Conservation (phyloP, 2,888 invertebrate genomes). For the Parnassius orleans region DNA sequence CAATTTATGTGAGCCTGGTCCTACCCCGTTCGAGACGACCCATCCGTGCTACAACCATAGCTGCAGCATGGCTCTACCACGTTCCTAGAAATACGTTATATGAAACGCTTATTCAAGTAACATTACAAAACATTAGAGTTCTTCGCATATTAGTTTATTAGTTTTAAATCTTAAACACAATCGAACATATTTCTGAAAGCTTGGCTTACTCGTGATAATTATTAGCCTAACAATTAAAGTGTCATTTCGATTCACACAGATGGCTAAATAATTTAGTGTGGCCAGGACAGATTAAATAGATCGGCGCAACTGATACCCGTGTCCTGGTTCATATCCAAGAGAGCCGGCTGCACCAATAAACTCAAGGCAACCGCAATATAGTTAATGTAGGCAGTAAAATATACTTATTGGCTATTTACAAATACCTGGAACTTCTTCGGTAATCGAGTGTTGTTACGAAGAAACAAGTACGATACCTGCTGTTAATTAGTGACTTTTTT, state of each 20-base stretch:
- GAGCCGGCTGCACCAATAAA: slow-evolving; percentile 11
- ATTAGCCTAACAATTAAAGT: neutral
- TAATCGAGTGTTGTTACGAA: neutral
- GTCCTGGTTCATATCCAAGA: slow-evolving; percentile 5
- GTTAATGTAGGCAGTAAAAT: slow-evolving; percentile 26
- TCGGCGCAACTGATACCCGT: slow-evolving; percentile 11
- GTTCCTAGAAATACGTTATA: too few species aligned
- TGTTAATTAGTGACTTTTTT: too few species aligned
- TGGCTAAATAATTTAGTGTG: neutral
- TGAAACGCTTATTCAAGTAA: too few species aligned
- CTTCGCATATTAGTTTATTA: too few species aligned
- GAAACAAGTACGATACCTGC: too few species aligned
- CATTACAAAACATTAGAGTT: too few species aligned
- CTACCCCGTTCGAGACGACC: too few species aligned
- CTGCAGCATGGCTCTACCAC: too few species aligned
- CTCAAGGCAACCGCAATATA: slow-evolving; percentile 21
- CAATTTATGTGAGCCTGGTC: too few species aligned
- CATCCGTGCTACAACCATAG: too few species aligned
- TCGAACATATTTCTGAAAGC: too few species aligned
- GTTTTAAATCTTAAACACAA: too few species aligned
- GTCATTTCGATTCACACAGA: neutral
- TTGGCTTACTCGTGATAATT: neutral
- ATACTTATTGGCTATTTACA: slow-evolving; percentile 17
- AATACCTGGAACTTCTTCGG: neutral
- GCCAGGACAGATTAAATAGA: neutral